A percentile compares a stretch with the other conserved stretches of the same genome.
phyloP scores from a whole-genome alignment of 2,888 invertebrate genomes.

The Dynastes hyllus region DNA sequence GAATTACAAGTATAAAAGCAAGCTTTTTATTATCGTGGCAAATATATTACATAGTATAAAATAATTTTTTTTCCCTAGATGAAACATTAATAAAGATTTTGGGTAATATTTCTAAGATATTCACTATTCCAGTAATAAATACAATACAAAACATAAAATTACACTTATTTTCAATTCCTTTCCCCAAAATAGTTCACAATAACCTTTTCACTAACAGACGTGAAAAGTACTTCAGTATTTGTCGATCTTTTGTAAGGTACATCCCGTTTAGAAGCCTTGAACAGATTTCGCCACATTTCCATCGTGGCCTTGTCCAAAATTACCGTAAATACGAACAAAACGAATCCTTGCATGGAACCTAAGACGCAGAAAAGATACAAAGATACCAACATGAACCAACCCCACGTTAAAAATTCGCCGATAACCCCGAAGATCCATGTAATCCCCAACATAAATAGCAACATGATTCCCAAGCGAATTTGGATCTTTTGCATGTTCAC shows the following conservation, averaged over 20 bases:
- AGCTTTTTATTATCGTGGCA: no score
- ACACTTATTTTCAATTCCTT: not conserved
- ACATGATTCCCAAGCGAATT: conserved; percentile 29
- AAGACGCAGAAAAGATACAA: conserved; percentile 41
- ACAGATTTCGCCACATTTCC: conserved; percentile 24
- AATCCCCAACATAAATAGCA: conserved; percentile 48
- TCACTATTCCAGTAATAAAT: no score
- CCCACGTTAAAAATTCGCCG: conserved; percentile 17
- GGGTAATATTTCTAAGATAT: no score
- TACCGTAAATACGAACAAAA: conserved; percentile 32
- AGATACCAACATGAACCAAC: conserved; percentile 32
- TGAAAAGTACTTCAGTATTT: conserved; percentile 3
- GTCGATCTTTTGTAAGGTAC: conserved; percentile 5
- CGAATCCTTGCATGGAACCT: conserved; percentile 37
- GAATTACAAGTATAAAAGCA: no score
- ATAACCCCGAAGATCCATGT: conserved; percentile 48
- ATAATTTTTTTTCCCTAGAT: no score
- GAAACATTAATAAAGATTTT: no score
- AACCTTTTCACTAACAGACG: not conserved
- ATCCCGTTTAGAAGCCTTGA: not conserved
- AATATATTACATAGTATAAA: no score
- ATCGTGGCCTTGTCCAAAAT: conserved; percentile 22
- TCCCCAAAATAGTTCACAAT: not conserved
- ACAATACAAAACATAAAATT: no score
- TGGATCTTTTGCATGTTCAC: conserved; percentile 23